These are phyloP conservation scores for Hemicentrotus pulcherrimus DNA, from an alignment of 35 echinoderm and acorn worm genomes.

Conservation along the genomic window DNA sequence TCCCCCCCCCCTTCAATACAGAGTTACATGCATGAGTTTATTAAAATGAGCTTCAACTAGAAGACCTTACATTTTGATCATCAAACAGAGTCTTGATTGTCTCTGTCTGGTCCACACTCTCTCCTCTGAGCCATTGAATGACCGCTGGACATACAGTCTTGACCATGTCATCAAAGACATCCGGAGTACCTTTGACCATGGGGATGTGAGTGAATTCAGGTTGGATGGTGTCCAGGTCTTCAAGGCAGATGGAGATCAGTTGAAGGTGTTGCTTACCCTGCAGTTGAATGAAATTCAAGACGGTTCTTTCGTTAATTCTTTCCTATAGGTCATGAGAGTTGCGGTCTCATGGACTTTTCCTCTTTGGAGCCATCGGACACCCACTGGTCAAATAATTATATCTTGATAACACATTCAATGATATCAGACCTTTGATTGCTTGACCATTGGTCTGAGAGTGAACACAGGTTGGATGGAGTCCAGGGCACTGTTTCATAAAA, in stretches of 20 bases:
- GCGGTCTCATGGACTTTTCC: no score
- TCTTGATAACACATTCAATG: no score
- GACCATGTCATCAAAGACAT: conserved; percentile 41
- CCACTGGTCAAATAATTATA: no score
- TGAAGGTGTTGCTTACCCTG: conserved; percentile 39
- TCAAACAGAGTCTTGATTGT: background rate
- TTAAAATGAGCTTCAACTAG: background rate
- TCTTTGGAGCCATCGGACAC: no score
- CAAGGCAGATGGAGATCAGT: conserved; percentile 31
- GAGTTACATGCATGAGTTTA: background rate
- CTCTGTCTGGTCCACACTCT: conserved; percentile 5
- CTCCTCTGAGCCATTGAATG: conserved; percentile 44
- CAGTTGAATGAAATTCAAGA: background rate
- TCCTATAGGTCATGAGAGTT: no score
- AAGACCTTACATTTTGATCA: conserved; percentile 23
- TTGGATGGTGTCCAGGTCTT: conserved; percentile 32
- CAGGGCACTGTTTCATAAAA: no score
- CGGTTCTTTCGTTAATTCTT: no score
- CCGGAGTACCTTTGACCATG: conserved; percentile 38
- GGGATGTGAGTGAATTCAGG: conserved; percentile 30
- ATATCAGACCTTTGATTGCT: no score
- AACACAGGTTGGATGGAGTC: no score
- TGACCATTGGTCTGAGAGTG: no score
- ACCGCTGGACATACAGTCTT: conserved; percentile 49
- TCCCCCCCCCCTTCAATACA: background rate